A percentile compares a stretch with the other conserved stretches of the same genome.
Conservation (phyloP, 1,140 invertebrate species). For the Panagrolaimus sp. region DNA sequence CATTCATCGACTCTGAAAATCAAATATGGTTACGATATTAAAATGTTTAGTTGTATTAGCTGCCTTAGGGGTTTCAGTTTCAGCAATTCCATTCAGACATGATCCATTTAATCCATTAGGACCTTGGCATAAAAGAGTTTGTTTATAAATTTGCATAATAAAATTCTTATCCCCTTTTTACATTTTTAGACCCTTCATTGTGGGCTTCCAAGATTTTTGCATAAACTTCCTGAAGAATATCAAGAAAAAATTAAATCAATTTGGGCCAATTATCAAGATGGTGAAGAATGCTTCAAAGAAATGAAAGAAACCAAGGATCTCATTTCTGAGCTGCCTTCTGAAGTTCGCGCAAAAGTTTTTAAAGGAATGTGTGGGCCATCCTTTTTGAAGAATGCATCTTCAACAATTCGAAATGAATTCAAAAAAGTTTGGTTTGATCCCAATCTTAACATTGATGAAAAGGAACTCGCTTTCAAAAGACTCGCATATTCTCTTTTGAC, state of each 20-base stretch:
- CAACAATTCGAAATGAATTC: conserved; percentile 48
- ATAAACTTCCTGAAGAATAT: conserved; percentile 46
- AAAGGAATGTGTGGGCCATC: conserved; percentile 54
- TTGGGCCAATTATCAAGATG: conserved; percentile 52
- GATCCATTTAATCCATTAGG: conserved; percentile 55
- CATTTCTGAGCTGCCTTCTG: conserved; percentile 41
- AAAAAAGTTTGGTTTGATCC: conserved; percentile 52
- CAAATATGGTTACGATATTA: neutral
- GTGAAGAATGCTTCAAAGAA: conserved; percentile 50
- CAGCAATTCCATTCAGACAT: conserved; percentile 10
- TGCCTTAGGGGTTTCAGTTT: neutral
- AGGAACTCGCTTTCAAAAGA: conserved; percentile 50
- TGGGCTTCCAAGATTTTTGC: conserved; percentile 43
- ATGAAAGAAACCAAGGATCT: conserved; percentile 44
- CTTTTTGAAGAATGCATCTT: conserved; percentile 47
- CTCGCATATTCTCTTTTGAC: conserved; percentile 47
- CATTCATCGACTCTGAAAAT: neutral
- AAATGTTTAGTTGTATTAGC: conserved; percentile 2
- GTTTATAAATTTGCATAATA: neutral
- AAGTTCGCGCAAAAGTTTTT: conserved; percentile 43
- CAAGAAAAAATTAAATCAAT: conserved; percentile 49
- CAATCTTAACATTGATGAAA: conserved; percentile 47
- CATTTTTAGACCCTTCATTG: conserved; percentile 45
- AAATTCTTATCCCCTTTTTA: too few species aligned
- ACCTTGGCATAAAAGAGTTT: conserved; percentile 50